Evolutionary conservation across 2,113 vertebrate species (phyloP).

Genomic region (Pseudonaja textilis): DNA sequence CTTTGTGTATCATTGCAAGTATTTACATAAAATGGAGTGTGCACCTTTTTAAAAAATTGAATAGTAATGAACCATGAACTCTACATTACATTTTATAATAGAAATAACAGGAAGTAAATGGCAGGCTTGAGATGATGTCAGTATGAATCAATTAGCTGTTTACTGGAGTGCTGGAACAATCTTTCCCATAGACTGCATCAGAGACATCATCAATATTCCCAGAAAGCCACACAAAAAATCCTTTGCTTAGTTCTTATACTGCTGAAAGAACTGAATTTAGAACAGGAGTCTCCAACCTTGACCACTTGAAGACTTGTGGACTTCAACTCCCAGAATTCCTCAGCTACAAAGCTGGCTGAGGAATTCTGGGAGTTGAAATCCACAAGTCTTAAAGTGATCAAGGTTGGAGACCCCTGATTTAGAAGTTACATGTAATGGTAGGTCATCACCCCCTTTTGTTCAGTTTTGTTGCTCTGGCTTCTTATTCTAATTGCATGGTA

Average conservation of each 20-base stretch:
- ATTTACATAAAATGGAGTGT: neutral
- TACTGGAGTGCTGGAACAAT: neutral
- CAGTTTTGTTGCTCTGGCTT: neutral
- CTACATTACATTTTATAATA: neutral
- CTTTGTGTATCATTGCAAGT: neutral
- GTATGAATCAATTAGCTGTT: conserved; percentile 16
- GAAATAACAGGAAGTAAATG: conserved; percentile 12
- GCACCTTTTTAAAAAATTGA: neutral
- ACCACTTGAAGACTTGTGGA: too few relatives aligned
- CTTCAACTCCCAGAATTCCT: too few relatives aligned
- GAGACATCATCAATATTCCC: neutral
- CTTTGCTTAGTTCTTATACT: neutral
- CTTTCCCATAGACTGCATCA: neutral
- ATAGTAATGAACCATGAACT: neutral
- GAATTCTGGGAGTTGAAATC: too few relatives aligned
- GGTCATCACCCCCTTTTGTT: neutral
- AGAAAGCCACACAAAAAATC: neutral
- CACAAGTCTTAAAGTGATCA: too few relatives aligned
- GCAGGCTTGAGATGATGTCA: conserved; percentile 1
- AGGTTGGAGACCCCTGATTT: too few relatives aligned
- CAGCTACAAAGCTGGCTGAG: too few relatives aligned
- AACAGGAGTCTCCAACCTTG: too few relatives aligned
- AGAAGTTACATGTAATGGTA: neutral
- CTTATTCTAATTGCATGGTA: neutral
- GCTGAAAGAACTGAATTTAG: neutral